Evolutionary conservation across 2,113 vertebrate genomes (phyloP).

Genomic region (Asarcornis scutulata): DNA sequence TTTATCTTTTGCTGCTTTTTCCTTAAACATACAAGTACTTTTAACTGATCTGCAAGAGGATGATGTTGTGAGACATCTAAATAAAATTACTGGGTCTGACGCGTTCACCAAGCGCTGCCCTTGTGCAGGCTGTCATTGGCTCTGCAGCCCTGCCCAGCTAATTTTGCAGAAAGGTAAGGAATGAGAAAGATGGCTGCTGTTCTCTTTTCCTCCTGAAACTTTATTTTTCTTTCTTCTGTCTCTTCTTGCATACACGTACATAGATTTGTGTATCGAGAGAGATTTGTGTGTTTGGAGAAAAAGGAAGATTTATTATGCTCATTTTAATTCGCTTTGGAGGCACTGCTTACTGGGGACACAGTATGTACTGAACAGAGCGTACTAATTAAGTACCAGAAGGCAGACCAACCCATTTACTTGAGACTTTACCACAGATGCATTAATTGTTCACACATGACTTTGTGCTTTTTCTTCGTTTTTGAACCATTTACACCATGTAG

Average conservation of each 20-base stretch:
- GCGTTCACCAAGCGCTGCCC: background rate
- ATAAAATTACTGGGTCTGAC: background rate
- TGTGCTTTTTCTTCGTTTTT: background rate
- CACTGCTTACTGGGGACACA: background rate
- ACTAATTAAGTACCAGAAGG: slow-evolving; percentile 30
- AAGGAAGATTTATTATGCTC: background rate
- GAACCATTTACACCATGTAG: background rate
- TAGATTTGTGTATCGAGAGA: background rate
- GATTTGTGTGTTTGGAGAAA: background rate
- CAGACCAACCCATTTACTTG: slow-evolving; percentile 1
- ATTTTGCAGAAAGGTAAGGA: background rate
- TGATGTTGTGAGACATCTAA: background rate
- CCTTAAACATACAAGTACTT: background rate
- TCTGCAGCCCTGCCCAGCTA: background rate
- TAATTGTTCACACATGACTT: background rate
- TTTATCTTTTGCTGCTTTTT: background rate
- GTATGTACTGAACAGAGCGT: background rate
- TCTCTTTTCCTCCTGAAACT: background rate
- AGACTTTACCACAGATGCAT: slow-evolving; percentile 10
- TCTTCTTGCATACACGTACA: background rate
- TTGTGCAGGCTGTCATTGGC: background rate
- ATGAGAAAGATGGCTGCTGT: background rate
- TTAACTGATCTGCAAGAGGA: background rate
- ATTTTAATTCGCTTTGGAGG: background rate
- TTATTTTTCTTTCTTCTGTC: background rate